These are phyloP conservation scores for Xiphophorus couchianus DNA, from an alignment of 2,113 vertebrate species.

Conservation along the genomic window DNA sequence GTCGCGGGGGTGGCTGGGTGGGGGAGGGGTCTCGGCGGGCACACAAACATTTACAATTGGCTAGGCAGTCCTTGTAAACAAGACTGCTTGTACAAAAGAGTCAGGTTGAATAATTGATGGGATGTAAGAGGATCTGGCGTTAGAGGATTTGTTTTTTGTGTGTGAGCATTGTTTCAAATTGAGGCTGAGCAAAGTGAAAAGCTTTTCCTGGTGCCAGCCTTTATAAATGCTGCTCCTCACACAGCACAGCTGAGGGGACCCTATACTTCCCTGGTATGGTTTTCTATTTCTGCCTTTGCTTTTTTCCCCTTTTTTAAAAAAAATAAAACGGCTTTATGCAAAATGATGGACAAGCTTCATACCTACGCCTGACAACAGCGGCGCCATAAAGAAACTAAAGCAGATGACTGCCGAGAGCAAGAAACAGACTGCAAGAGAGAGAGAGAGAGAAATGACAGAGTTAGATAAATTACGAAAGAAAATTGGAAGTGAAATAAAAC, in stretches of 20 bases:
- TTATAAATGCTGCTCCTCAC: slow-evolving; percentile 49
- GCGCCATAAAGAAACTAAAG: slow-evolving; percentile 56
- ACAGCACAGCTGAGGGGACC: slow-evolving; percentile 1
- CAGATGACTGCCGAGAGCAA: slow-evolving; percentile 51
- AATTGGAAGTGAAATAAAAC: slow-evolving; percentile 10
- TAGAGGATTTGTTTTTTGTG: slow-evolving; percentile 69
- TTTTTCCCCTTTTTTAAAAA: not conserved
- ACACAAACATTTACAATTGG: slow-evolving; percentile 85
- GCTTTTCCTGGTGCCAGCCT: slow-evolving; percentile 57
- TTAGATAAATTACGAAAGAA: slow-evolving; percentile 9
- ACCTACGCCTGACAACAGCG: slow-evolving; percentile 37
- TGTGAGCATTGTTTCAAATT: slow-evolving; percentile 80
- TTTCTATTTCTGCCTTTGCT: slow-evolving; percentile 22
- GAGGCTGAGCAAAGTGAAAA: slow-evolving; percentile 56
- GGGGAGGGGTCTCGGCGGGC: slow-evolving; percentile 70
- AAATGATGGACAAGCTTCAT: slow-evolving; percentile 43
- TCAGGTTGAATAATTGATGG: slow-evolving; percentile 87
- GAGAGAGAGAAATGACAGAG: slow-evolving; percentile 13
- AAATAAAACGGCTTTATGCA: slow-evolving; percentile 24
- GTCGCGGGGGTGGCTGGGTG: slow-evolving; percentile 63
- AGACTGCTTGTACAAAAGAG: slow-evolving; percentile 86
- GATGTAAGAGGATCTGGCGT: slow-evolving; percentile 81
- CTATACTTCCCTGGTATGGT: slow-evolving; percentile 5
- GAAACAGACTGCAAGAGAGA: slow-evolving; percentile 6
- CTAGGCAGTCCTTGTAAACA: slow-evolving; percentile 88